Evolutionary conservation across 2,113 vertebrate species (phyloP), one percentile per base, ranked within the genome.

Genomic region (Leptocoma aspasia): DNA sequence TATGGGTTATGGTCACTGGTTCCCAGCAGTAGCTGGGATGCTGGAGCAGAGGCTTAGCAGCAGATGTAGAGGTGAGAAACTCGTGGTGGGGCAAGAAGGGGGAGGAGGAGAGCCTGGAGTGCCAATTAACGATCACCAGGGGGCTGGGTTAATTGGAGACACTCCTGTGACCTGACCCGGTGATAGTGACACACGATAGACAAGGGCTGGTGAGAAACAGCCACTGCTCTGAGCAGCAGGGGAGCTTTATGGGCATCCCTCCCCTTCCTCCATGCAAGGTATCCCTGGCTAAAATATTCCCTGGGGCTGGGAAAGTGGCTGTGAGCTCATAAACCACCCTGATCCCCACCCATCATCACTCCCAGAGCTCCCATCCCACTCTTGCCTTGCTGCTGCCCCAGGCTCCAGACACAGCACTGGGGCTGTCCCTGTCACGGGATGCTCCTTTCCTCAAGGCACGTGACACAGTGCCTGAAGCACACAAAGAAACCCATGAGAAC

Each of bases 91-190:
- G 37, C 37, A 76, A 15, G 42, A 37, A 73, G 14, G 10, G 35
- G 49, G 23, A 47, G 8, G 30, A 91, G 35, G 21, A 83, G 87
- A 87, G 81, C 85, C 54, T 65, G 53, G 37, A 91, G 93, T 73
- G 35, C 35, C 61, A 91, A 73, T 92, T 91, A 66, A 89, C 45
- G 84, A 88, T 50, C 93, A 45, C 45, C 20, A 82, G 93, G 87
- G 72, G 79, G 47, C 61, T 35, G 60, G 61, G 89, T 82, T 92
- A 92, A 95, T 90, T 83, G 71, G 65, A 91, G 59, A 76, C 45
- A 76, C 66, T 94, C 73, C 89, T 95, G 94, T 75, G 77, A 82
- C 89, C 72, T 92, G 91, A 95, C 76, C 60, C 0, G 2, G 33
- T 77, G 91, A 90, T 2, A 0, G 86, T 28, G 31, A 49, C 52